Percentiles rank a stretch among this genome's conserved stretches.
Conservation (phyloP, 2,888 invertebrate genomes). For the Lasioglossum vierecki region DNA sequence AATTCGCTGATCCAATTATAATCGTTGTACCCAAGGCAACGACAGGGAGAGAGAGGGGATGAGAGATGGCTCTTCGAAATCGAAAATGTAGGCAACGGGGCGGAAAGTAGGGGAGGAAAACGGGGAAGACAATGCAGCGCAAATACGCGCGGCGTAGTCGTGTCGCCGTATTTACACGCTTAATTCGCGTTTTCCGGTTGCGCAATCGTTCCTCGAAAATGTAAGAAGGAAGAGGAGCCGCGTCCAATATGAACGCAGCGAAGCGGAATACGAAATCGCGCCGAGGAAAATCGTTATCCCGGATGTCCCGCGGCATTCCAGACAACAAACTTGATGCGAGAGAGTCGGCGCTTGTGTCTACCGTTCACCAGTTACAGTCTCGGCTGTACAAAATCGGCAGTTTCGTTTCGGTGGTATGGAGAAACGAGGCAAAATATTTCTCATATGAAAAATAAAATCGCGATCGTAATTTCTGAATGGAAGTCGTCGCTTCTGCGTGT, state of each 20-base stretch:
- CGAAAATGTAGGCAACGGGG: not conserved
- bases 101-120: conserved; percentile 4
- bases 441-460: too few relatives aligned
- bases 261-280: not conserved
- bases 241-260: not conserved
- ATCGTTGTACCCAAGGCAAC: not conserved
- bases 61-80: not conserved
- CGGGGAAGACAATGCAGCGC: conserved; percentile 18
- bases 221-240: not conserved
- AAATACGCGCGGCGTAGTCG: conserved; percentile 17
- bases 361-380: not conserved
- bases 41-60: not conserved
- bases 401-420: too few relatives aligned
- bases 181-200: conserved; percentile 42
- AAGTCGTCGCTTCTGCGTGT: too few relatives aligned
- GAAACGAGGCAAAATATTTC: not conserved
- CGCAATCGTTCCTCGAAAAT: conserved; percentile 24
- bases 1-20: conserved; percentile 35
- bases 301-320: not conserved
- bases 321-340: not conserved
- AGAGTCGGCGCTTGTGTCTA: not conserved
- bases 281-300: not conserved
- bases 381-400: not conserved
- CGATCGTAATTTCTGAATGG: too few relatives aligned
- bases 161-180: conserved; percentile 26